A percentile compares a stretch with the other conserved stretches of the same genome.
Conservation (phyloP, 2,797 vertebrate genomes). For the Melanotaenia maccullochi region DNA sequence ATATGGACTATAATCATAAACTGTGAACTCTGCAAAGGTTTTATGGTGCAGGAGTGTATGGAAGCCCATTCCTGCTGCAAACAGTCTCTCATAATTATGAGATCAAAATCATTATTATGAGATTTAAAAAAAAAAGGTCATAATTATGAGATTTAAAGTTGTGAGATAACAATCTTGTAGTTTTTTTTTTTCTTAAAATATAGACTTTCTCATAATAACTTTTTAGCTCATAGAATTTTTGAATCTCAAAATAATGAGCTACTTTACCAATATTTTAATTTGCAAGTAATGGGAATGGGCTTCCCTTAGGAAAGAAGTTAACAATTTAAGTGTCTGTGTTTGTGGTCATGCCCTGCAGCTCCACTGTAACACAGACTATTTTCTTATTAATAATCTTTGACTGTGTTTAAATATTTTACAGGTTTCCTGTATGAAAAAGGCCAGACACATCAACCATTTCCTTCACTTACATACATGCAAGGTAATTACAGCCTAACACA, state of each 20-base stretch:
- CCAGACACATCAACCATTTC: constrained; percentile 57
- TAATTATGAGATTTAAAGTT: too few species aligned
- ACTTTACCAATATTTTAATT: too few species aligned
- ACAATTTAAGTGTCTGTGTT: constrained; percentile 21
- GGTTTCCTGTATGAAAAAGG: constrained; percentile 38
- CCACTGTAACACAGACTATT: constrained; percentile 6
- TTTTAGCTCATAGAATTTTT: too few species aligned
- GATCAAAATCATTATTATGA: too few species aligned
- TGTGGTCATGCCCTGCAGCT: constrained; percentile 18
- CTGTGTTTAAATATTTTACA: constrained; percentile 58
- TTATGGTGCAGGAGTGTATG: not conserved
- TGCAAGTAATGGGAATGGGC: too few species aligned
- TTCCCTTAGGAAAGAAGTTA: not conserved
- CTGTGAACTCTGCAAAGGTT: not conserved
- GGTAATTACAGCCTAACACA: constrained; percentile 61
- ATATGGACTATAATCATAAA: not conserved
- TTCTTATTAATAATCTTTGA: constrained; percentile 55
- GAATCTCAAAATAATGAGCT: too few species aligned
- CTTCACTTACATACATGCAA: constrained; percentile 48
- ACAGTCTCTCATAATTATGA: too few species aligned
- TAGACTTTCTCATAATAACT: too few species aligned
- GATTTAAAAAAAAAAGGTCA: too few species aligned
- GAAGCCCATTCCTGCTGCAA: too few species aligned
- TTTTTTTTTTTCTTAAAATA: too few species aligned
- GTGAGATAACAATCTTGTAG: too few species aligned